A percentile compares a stretch with the other conserved stretches of the same genome.
phyloP scores from a whole-genome alignment of 2,113 vertebrate genomes.

The Plotosus lineatus region DNA sequence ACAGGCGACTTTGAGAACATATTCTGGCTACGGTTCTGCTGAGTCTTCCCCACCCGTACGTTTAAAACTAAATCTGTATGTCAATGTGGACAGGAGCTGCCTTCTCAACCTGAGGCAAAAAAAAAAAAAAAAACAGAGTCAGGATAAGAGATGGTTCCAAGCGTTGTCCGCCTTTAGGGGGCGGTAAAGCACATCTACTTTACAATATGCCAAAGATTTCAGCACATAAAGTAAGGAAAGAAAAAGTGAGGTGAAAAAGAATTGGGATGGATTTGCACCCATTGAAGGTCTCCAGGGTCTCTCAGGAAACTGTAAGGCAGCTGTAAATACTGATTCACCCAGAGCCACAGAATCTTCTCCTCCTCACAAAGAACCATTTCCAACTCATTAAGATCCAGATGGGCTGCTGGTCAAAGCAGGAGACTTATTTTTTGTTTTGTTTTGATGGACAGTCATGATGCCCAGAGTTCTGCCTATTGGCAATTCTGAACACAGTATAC shows the following conservation, averaged over 20 bases:
- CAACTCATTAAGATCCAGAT: constrained; percentile 64
- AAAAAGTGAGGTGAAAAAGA: background rate
- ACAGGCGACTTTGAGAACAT: constrained; percentile 1
- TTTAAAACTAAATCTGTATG: constrained; percentile 13
- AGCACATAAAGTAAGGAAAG: background rate
- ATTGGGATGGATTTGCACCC: background rate
- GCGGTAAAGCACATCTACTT: constrained; percentile 48
- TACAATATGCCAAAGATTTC: constrained; percentile 7
- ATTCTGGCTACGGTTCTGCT: constrained; percentile 12
- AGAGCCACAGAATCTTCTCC: constrained; percentile 53
- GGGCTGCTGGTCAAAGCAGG: constrained; percentile 28
- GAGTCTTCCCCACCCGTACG: background rate
- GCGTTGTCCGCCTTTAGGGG: constrained; percentile 39
- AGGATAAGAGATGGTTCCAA: background rate
- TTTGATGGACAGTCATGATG: constrained; percentile 45
- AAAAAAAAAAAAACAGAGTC: background rate
- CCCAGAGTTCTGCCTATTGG: constrained; percentile 34
- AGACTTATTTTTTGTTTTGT: background rate
- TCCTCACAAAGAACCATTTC: too few relatives aligned
- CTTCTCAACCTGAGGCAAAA: constrained; percentile 1
- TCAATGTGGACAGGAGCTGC: background rate
- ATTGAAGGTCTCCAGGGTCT: background rate
- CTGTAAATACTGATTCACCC: background rate
- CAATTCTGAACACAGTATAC: constrained; percentile 36
- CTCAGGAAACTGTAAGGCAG: background rate